phyloP scores from a whole-genome alignment of 2,888 invertebrate species.

The Seira ritae region DNA sequence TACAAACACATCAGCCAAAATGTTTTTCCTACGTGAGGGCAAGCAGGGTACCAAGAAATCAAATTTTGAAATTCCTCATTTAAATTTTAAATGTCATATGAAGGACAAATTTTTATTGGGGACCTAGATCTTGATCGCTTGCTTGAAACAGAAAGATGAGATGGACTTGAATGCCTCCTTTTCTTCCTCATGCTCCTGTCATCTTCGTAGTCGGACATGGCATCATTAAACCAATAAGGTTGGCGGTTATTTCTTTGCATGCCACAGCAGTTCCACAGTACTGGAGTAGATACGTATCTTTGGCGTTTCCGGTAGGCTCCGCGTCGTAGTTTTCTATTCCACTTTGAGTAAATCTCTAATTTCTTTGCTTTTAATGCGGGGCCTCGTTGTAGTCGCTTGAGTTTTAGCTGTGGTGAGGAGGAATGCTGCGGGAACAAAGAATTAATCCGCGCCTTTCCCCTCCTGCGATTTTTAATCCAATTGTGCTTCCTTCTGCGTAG shows the following conservation, averaged over 20 bases:
- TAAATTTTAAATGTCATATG: too few species aligned
- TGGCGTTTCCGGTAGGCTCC: background rate
- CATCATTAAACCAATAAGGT: too few species aligned
- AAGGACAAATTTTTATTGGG: background rate
- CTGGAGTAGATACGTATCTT: background rate
- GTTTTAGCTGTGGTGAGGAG: background rate
- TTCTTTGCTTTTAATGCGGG: slow-evolving; percentile 10
- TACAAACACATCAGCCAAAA: too few species aligned
- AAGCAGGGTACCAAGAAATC: too few species aligned
- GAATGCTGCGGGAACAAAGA: background rate
- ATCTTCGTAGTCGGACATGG: too few species aligned
- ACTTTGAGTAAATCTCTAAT: slow-evolving; percentile 22
- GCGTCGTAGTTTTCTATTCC: background rate
- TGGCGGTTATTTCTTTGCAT: too few species aligned
- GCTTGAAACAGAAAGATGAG: background rate
- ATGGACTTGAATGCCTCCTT: too few species aligned
- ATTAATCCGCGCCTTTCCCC: too few species aligned
- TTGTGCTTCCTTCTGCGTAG: too few species aligned
- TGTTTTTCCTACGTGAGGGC: too few species aligned
- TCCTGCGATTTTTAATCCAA: too few species aligned
- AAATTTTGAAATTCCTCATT: too few species aligned
- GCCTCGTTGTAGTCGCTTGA: slow-evolving; percentile 18
- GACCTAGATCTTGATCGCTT: slow-evolving; percentile 15
- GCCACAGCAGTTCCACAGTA: slow-evolving; percentile 3
- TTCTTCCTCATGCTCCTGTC: background rate